These are phyloP conservation scores for Athripsodes cinereus DNA, from an alignment of 2,888 invertebrate genomes.

Conservation along the genomic window DNA sequence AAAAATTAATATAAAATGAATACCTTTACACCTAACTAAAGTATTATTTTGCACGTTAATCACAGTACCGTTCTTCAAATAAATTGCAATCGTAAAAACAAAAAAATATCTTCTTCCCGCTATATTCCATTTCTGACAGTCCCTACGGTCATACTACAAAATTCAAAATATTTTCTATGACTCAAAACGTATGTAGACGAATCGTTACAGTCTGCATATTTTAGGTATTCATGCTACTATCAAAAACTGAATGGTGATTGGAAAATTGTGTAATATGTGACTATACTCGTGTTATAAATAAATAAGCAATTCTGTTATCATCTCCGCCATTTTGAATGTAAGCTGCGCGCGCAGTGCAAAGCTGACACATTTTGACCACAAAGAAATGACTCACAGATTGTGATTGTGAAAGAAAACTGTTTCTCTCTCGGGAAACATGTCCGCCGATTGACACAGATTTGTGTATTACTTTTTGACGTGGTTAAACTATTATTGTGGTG, in stretches of 20 bases:
- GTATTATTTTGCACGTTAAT: no score
- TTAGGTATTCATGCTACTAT: no score
- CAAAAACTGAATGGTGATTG: background rate
- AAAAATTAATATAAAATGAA: no score
- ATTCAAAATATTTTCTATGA: background rate
- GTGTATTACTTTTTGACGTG: slow-evolving; percentile 13
- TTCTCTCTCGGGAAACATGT: slow-evolving; percentile 29
- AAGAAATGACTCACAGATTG: slow-evolving; percentile 19
- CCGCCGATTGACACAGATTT: slow-evolving; percentile 21
- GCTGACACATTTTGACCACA: slow-evolving; percentile 22
- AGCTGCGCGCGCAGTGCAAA: slow-evolving; percentile 21
- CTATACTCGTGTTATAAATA: background rate
- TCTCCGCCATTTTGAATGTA: slow-evolving; percentile 17
- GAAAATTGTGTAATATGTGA: background rate
- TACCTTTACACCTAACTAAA: no score
- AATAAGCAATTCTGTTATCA: background rate
- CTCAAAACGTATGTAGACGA: background rate
- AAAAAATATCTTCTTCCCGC: background rate
- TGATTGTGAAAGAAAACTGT: slow-evolving; percentile 43
- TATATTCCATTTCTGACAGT: background rate
- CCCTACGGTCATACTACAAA: background rate
- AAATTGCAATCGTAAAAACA: no score
- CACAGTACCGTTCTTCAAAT: no score
- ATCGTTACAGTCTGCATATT: no score
- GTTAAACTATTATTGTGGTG: slow-evolving; percentile 11